Evolutionary conservation across 2,888 invertebrate genomes (phyloP), one percentile per base, ranked within the genome.

Genomic region (Lasioglossum marginatum): DNA sequence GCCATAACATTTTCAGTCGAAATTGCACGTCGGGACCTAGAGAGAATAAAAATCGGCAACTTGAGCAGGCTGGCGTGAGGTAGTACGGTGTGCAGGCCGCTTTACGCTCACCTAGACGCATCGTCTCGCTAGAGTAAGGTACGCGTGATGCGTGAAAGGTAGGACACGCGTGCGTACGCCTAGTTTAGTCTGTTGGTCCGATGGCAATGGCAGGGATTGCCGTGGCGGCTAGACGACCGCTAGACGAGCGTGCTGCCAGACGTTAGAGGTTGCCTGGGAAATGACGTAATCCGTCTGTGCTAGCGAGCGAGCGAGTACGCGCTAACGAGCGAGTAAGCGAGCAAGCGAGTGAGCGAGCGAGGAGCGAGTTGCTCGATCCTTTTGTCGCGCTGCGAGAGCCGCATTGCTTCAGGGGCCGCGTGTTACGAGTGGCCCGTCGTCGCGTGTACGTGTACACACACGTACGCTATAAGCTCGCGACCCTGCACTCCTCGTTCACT

Each of bases 141-240:
- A 48, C 40, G n/a, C 37, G 40, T 5, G 14, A 37, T n/a, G 71
- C 83, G 83, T 71, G 86, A 83, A 79, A 86, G 85, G 77, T 68
- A 87, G 73, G 77, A 83, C 80, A 83, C 81, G 81, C 82, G 81
- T 82, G 77, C 75, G 76, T 78, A 89, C 79, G 87, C 81, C 78
- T 81, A 71, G 86, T 82, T 68, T 71, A 73, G 76, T 45, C 86
- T 84, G 85, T 84, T 88, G 87, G 87, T 82, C 80, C 85, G 77
- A 83, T n/a, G 40, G 90, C 82, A 79, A 83, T n/a, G 40, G 90
- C 82, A 79, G 85, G 83, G 79, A 86, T 83, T 45, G 83, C 79
- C 85, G 82, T 83, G 93, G 90, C 93, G 94, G 92, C 94, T 94
- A 94, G 94, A 95, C 95, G 92, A 93, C 89, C 93, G 93, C 94